These are phyloP conservation scores for Ericerus pela DNA, from an alignment of 1,140 invertebrate genomes.

Conservation along the genomic window DNA sequence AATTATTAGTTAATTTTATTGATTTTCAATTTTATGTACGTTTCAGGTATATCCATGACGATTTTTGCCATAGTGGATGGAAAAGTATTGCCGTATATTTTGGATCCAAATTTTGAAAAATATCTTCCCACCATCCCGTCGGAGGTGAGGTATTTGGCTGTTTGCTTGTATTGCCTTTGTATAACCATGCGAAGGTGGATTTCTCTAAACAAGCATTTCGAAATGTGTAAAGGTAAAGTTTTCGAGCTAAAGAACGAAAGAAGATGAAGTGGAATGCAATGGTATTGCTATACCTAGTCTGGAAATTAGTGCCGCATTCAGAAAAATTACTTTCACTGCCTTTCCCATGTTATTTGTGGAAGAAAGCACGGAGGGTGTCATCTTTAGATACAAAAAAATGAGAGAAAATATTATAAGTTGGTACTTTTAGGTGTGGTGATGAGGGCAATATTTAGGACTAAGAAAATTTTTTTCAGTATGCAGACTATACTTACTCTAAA, in stretches of 20 bases:
- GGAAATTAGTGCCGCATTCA: no score
- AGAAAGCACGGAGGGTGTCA: no score
- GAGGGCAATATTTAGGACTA: no score
- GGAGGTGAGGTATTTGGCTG: conserved; percentile 65
- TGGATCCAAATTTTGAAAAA: conserved; percentile 77
- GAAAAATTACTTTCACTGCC: no score
- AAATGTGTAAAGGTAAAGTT: not conserved
- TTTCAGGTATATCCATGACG: conserved; percentile 62
- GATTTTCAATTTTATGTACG: not conserved
- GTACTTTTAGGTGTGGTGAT: no score
- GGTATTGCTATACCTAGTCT: not conserved
- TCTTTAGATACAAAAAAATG: no score
- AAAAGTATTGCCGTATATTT: conserved; percentile 62
- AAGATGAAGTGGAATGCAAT: not conserved
- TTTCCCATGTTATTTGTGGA: no score
- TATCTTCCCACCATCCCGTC: conserved; percentile 77
- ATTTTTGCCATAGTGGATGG: conserved; percentile 78
- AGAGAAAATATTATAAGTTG: no score
- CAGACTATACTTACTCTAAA: no score
- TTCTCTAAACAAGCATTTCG: not conserved
- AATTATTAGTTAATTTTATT: not conserved
- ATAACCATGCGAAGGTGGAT: not conserved
- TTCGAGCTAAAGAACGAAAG: not conserved
- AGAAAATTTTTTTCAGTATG: no score
- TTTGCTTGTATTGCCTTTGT: not conserved